A percentile compares a stretch with the other conserved stretches of the same genome.
Evolutionary conservation across 2,797 vertebrate genomes (phyloP).

Genomic region (Pogoniulus pusillus): DNA sequence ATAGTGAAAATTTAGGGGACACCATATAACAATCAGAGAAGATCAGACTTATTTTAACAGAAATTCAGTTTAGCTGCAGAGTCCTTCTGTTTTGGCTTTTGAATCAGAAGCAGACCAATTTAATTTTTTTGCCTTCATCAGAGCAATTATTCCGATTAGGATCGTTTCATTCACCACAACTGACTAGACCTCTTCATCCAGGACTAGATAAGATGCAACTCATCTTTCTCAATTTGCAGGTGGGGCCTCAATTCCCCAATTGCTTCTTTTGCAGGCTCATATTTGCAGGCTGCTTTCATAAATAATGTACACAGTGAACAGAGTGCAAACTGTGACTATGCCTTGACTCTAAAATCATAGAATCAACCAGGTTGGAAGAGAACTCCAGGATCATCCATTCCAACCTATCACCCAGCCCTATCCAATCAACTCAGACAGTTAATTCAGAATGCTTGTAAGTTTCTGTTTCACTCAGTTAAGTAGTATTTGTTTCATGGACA

Average conservation of each 20-base stretch:
- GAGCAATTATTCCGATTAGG: not conserved
- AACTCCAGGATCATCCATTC: too few species aligned
- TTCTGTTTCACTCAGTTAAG: not conserved
- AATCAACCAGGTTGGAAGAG: too few species aligned
- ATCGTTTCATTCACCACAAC: not conserved
- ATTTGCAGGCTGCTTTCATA: not conserved
- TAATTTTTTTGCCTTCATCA: not conserved
- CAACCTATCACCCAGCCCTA: too few species aligned
- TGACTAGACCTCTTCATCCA: not conserved
- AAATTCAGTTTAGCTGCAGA: not conserved
- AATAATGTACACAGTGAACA: accelerated
- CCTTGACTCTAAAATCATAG: not conserved
- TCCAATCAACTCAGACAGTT: too few species aligned
- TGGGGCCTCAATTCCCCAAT: not conserved
- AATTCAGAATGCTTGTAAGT: not conserved
- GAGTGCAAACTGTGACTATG: not conserved
- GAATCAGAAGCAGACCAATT: not conserved
- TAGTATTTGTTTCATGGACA: not conserved
- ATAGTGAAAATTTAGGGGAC: not conserved
- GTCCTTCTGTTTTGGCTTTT: not conserved
- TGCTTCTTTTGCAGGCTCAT: not conserved
- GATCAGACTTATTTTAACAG: not conserved
- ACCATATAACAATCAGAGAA: not conserved
- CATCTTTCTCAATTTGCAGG: not conserved
- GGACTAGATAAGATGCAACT: not conserved